Evolutionary conservation across 2,797 vertebrate genomes (phyloP).

Genomic region (Chelidonichthys spinosus): DNA sequence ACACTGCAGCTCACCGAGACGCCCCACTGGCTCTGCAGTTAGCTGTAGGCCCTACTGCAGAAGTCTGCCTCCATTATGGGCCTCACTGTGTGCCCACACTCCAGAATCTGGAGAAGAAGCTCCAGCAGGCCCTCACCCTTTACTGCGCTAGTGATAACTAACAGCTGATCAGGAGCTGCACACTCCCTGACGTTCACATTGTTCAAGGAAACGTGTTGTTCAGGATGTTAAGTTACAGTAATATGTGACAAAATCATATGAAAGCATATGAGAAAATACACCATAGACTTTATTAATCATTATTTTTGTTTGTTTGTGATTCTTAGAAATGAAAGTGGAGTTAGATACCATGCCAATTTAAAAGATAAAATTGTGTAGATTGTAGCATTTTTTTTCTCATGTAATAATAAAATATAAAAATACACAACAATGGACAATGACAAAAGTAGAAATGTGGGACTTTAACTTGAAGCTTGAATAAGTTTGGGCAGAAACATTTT

Average conservation of each 20-base stretch:
- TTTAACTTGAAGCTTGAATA: neutral
- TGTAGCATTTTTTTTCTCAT: neutral
- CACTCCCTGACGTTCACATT: neutral
- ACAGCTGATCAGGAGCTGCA: conserved; percentile 3
- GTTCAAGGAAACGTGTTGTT: neutral
- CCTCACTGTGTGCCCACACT: conserved; percentile 35
- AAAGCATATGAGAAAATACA: neutral
- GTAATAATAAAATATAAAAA: neutral
- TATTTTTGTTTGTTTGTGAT: neutral
- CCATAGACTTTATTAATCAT: neutral
- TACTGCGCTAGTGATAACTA: neutral
- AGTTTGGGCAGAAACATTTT: neutral
- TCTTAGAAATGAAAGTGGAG: neutral
- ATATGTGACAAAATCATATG: neutral
- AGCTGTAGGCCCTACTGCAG: conserved; percentile 71
- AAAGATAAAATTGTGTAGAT: neutral
- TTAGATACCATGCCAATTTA: neutral
- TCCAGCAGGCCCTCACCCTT: conserved; percentile 8
- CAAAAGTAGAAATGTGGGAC: neutral
- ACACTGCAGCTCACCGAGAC: conserved; percentile 78
- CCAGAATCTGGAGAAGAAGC: conserved; percentile 19
- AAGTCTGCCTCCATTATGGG: conserved; percentile 55
- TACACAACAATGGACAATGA: too few species aligned
- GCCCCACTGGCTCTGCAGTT: conserved; percentile 76
- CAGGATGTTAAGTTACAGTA: neutral